Evolutionary conservation across 2,888 invertebrate species (phyloP).

Genomic region (Drosophila maculinotata): DNA sequence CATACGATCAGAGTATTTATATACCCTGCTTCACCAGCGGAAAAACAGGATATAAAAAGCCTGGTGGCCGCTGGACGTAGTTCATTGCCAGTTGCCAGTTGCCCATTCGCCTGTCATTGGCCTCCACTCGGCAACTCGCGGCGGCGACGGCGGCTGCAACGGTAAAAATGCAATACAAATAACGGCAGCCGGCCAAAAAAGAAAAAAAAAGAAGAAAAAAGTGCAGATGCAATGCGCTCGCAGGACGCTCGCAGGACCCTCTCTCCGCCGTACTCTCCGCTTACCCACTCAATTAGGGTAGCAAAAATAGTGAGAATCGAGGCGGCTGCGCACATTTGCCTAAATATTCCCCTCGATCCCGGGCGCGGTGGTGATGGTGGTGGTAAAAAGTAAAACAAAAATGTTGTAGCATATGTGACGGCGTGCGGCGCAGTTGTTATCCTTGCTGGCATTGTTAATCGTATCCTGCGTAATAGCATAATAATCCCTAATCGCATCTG

Average conservation of each 20-base stretch:
- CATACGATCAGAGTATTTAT: background rate
- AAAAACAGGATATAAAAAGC: conserved; percentile 44
- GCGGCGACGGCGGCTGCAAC: conserved; percentile 51
- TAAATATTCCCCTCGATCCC: conserved; percentile 37
- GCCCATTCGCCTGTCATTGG: conserved; percentile 29
- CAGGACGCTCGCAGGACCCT: conserved; percentile 39
- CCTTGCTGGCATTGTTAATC: conserved; percentile 75
- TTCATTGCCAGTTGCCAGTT: conserved; percentile 19
- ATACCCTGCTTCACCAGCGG: background rate
- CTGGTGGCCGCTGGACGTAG: conserved; percentile 39
- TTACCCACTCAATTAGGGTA: conserved; percentile 75
- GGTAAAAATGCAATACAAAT: conserved; percentile 77
- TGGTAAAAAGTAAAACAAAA: conserved; percentile 10
- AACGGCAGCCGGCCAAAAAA: conserved; percentile 68
- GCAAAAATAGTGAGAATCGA: conserved; percentile 65
- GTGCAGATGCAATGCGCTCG: conserved; percentile 69
- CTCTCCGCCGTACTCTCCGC: conserved; percentile 9
- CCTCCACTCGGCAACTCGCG: conserved; percentile 24
- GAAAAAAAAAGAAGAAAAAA: conserved; percentile 10
- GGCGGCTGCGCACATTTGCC: conserved; percentile 76
- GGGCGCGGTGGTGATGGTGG: background rate
- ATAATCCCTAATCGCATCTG: conserved; percentile 83
- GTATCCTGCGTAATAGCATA: conserved; percentile 82
- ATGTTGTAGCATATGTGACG: conserved; percentile 73
- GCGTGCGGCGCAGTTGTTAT: conserved; percentile 77